These are phyloP conservation scores for Leptobrachium leishanense DNA, from an alignment of 2,113 vertebrate genomes.

Conservation along the genomic window DNA sequence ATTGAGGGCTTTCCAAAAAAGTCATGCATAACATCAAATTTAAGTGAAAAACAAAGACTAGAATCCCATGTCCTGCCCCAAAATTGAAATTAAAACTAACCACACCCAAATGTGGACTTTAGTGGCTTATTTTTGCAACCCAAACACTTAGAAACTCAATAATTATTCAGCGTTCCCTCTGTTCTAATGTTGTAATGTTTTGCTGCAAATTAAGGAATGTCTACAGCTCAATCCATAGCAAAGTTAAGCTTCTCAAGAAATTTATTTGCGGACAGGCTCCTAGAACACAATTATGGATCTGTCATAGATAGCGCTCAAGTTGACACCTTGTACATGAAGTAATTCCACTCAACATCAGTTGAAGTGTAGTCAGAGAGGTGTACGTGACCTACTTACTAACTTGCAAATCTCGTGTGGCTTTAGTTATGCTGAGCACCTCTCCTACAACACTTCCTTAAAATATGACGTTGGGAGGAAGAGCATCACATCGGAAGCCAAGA, in stretches of 20 bases:
- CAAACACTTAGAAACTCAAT: too few relatives aligned
- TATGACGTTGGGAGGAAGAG: constrained; percentile 2
- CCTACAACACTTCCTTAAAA: constrained; percentile 1
- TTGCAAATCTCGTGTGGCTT: not conserved
- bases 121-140: too few relatives aligned
- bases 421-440: constrained; percentile 2
- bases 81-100: too few relatives aligned
- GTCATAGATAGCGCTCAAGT: not conserved
- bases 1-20: too few relatives aligned
- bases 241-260: not conserved
- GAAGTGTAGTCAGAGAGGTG: constrained; percentile 4
- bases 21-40: too few relatives aligned
- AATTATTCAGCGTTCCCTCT: too few relatives aligned
- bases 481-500: not conserved
- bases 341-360: not conserved
- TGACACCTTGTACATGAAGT: not conserved
- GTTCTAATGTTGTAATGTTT: too few relatives aligned
- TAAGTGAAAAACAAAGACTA: too few relatives aligned
- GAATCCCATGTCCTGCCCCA: too few relatives aligned
- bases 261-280: not conserved
- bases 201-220: too few relatives aligned
- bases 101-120: too few relatives aligned
- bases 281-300: not conserved
- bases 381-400: not conserved
- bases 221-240: not conserved